phyloP scores from a whole-genome alignment of 92 coral and sea anemone species.

The Muricea muricata region DNA sequence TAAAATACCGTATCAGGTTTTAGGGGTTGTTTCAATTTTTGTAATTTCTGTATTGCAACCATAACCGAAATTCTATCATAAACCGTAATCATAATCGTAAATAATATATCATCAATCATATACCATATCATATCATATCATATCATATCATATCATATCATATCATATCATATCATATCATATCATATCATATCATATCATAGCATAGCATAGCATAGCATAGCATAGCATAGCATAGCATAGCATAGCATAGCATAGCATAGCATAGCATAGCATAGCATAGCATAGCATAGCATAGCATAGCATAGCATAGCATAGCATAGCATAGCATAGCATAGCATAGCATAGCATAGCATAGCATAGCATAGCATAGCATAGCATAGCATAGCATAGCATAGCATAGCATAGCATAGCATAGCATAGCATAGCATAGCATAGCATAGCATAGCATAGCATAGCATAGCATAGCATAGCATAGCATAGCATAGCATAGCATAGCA shows the following conservation, averaged over 20 bases:
- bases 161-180: not conserved
- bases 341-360: too few species aligned
- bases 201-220: conserved; percentile 17
- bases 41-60: too few species aligned
- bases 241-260: not conserved
- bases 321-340: too few species aligned
- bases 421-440: too few species aligned
- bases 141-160: conserved; percentile 16
- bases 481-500: conserved; percentile 2
- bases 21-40: too few species aligned
- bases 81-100: too few species aligned
- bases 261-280: not conserved
- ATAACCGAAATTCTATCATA: too few species aligned
- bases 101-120: too few species aligned
- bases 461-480: not conserved
- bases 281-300: too few species aligned
- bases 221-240: conserved; percentile 13
- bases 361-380: not conserved
- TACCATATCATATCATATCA: not conserved
- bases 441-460: not conserved
- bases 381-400: not conserved
- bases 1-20: too few species aligned
- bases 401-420: not conserved
- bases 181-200: not conserved
- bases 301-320: too few species aligned